Evolutionary conservation across 2,888 invertebrate genomes (phyloP).

Genomic region (Exephanes ischioxanthus): DNA sequence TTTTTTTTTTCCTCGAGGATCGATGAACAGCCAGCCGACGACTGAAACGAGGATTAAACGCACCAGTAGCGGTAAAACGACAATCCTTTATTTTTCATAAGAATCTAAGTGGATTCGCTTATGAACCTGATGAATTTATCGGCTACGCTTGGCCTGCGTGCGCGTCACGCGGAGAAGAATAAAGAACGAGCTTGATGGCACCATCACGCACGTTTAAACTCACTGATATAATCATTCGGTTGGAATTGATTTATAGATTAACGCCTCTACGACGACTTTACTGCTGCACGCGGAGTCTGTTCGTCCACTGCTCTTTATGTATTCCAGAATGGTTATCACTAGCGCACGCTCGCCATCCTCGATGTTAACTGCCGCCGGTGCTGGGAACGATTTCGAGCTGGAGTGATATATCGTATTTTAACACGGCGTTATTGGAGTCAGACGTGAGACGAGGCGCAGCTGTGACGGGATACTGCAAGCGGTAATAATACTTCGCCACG

Average conservation of each 20-base stretch:
- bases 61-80: constrained; percentile 37
- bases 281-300: constrained; percentile 24
- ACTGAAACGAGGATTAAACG: constrained; percentile 47
- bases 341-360: constrained; percentile 49
- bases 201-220: constrained; percentile 56
- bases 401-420: constrained; percentile 68
- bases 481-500: constrained; percentile 56
- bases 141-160: constrained; percentile 14
- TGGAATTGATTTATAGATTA: constrained; percentile 67
- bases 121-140: constrained; percentile 67
- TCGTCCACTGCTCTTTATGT: constrained; percentile 42
- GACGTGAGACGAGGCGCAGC: constrained; percentile 56
- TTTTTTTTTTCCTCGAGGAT: constrained; percentile 28
- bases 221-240: constrained; percentile 64
- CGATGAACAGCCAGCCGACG: constrained; percentile 40
- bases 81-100: constrained; percentile 34
- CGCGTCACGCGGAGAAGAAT: background rate
- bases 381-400: constrained; percentile 51
- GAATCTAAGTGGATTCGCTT: constrained; percentile 59
- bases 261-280: constrained; percentile 50
- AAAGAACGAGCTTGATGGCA: constrained; percentile 28
- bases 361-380: constrained; percentile 12
- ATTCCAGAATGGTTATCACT: constrained; percentile 54
- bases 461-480: constrained; percentile 53
- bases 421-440: constrained; percentile 65